A percentile compares a stretch with the other conserved stretches of the same genome.
Conservation (phyloP, 2,888 invertebrate genomes). For the Pocota personata region DNA sequence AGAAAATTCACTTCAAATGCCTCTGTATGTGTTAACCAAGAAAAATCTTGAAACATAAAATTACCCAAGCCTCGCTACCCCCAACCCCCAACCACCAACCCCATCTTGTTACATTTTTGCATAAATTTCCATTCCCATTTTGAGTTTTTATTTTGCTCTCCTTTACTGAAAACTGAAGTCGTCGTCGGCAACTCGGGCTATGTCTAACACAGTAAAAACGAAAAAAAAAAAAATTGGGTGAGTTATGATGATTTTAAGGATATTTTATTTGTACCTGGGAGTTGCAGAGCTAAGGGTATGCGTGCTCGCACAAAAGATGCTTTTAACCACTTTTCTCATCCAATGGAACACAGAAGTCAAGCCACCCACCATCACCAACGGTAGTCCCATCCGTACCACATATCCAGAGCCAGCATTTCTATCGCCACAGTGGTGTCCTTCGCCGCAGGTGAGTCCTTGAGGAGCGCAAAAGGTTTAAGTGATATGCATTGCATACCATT, state of each 20-base stretch:
- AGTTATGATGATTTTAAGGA: slow-evolving; percentile 71
- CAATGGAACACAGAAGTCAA: slow-evolving; percentile 53
- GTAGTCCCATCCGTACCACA: no score
- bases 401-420: not conserved
- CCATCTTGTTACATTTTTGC: slow-evolving; percentile 54
- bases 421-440: slow-evolving; percentile 36
- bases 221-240: slow-evolving; percentile 32
- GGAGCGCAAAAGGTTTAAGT: slow-evolving; percentile 65
- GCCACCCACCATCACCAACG: not conserved
- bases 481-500: slow-evolving; percentile 69
- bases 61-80: slow-evolving; percentile 9
- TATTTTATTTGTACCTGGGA: slow-evolving; percentile 63
- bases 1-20: slow-evolving; percentile 19
- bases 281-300: slow-evolving; percentile 10
- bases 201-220: not conserved
- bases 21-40: slow-evolving; percentile 7
- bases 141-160: not conserved
- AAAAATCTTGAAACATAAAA: slow-evolving; percentile 58
- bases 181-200: slow-evolving; percentile 9
- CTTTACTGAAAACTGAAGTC: slow-evolving; percentile 17
- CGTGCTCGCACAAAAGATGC: slow-evolving; percentile 52
- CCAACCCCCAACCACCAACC: slow-evolving; percentile 11
- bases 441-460: slow-evolving; percentile 61
- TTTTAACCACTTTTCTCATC: slow-evolving; percentile 56
- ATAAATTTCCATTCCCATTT: slow-evolving; percentile 61